Evolutionary conservation across 2,888 invertebrate genomes (phyloP), one percentile per base, ranked within the genome.

Genomic region (Tridacna gigas): DNA sequence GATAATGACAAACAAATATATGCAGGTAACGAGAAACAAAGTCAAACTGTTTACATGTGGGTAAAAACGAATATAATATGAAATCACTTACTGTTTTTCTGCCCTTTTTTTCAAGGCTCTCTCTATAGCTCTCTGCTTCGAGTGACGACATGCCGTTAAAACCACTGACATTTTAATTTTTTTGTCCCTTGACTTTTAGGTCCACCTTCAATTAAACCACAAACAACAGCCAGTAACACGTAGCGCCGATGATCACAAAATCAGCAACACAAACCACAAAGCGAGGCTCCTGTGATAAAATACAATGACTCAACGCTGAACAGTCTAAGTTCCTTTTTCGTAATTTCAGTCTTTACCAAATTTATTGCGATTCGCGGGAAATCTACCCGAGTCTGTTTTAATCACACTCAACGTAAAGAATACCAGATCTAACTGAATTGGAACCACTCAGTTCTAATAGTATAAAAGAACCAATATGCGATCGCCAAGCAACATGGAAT

Each of bases 31-130:
- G n/a, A n/a, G n/a, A n/a, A n/a, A n/a, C n/a, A n/a, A n/a, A n/a
- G n/a, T n/a, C n/a, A n/a, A n/a, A n/a, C n/a, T n/a, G n/a, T n/a
- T n/a, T n/a, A n/a, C n/a, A n/a, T n/a, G 37, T 4, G 7, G 7
- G 7, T 37, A 7, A 37, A 37, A 37, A 37, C 37, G 7, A 37
- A 37, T 7, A 37, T 37, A 37, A 7, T 37, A 37, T 37, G 7
- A 37, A 2, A 37, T 20, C 18, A 83, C 88, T 89, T 82, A 91
- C 91, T 89, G 87, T 79, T 88, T 88, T 65, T 89, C 89, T 0
- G 89, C 91, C 66, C 86, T 87, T 71, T 86, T 89, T 82, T 91
- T 91, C 73, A 90, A 77, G 12, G 91, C 91, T 71, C 83, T 87
- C 74, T 89, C 90, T 2, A 91, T 89, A 45, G 90, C 87, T 76